phyloP scores from a whole-genome alignment of 2,888 invertebrate genomes.

The Andrena trimmerana region DNA sequence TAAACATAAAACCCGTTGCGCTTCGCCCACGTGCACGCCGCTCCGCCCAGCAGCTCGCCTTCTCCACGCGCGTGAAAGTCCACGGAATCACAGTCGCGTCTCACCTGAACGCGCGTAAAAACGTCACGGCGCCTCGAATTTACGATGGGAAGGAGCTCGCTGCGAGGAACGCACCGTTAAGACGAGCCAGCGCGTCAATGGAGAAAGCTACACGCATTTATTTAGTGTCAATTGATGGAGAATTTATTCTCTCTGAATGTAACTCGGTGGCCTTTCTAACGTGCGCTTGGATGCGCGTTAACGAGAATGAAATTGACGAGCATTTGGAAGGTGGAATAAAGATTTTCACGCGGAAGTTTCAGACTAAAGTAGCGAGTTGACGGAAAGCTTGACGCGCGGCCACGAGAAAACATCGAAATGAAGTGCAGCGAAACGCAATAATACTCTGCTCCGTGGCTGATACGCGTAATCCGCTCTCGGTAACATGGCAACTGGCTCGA shows the following conservation, averaged over 20 bases:
- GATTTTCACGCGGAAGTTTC: too few relatives aligned
- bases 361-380: too few relatives aligned
- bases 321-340: too few relatives aligned
- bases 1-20: conserved; percentile 68
- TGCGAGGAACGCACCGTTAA: background rate
- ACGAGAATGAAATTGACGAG: too few relatives aligned
- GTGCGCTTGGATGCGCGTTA: too few relatives aligned
- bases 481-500: background rate
- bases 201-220: too few relatives aligned
- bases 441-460: conserved; percentile 6
- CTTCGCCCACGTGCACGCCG: conserved; percentile 60
- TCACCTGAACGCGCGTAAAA: conserved; percentile 24
- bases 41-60: conserved; percentile 27
- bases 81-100: background rate
- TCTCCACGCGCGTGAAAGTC: conserved; percentile 42
- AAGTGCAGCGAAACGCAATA: conserved; percentile 4
- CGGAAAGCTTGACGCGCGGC: too few relatives aligned
- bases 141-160: background rate
- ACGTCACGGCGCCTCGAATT: conserved; percentile 3
- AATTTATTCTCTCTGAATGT: too few relatives aligned
- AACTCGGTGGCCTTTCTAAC: too few relatives aligned
- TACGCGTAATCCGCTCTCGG: conserved; percentile 20
- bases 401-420: background rate
- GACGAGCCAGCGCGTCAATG: too few relatives aligned
- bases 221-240: too few relatives aligned